Evolutionary conservation across 2,888 invertebrate genomes (phyloP).

Genomic region (Zootermopsis nevadensis): DNA sequence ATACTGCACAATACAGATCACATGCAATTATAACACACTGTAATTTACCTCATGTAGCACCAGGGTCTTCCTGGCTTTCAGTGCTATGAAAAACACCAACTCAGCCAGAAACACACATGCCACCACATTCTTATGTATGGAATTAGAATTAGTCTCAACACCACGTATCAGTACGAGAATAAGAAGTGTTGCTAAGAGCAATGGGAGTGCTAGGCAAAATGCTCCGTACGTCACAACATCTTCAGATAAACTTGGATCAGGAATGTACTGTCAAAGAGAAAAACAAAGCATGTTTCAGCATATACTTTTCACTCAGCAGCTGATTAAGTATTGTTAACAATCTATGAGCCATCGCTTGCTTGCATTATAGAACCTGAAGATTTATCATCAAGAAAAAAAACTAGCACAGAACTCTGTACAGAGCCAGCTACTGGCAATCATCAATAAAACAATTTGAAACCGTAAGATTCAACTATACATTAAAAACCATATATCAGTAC

Average conservation of each 20-base stretch:
- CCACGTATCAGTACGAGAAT: constrained; percentile 86
- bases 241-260: constrained; percentile 86
- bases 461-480: too few species aligned
- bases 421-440: too few species aligned
- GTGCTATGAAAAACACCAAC: constrained; percentile 85
- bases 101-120: constrained; percentile 89
- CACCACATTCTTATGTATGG: constrained; percentile 93
- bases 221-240: constrained; percentile 91
- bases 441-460: too few species aligned
- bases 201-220: constrained; percentile 84
- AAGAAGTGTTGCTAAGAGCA: constrained; percentile 81
- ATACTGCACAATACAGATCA: too few species aligned
- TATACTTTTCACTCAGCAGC: background rate
- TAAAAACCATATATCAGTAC: too few species aligned
- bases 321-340: too few species aligned
- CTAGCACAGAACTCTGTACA: too few species aligned
- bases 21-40: too few species aligned
- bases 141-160: constrained; percentile 88
- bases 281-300: background rate
- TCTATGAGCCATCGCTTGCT: too few species aligned
- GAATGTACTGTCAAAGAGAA: constrained; percentile 73
- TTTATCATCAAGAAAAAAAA: too few species aligned
- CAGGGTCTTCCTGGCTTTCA: constrained; percentile 84
- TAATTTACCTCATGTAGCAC: constrained; percentile 82
- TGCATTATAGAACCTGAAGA: too few species aligned